Evolutionary conservation across 2,797 vertebrate genomes (phyloP), one percentile per base, ranked within the genome.

Genomic region (Pygocentrus nattereri): DNA sequence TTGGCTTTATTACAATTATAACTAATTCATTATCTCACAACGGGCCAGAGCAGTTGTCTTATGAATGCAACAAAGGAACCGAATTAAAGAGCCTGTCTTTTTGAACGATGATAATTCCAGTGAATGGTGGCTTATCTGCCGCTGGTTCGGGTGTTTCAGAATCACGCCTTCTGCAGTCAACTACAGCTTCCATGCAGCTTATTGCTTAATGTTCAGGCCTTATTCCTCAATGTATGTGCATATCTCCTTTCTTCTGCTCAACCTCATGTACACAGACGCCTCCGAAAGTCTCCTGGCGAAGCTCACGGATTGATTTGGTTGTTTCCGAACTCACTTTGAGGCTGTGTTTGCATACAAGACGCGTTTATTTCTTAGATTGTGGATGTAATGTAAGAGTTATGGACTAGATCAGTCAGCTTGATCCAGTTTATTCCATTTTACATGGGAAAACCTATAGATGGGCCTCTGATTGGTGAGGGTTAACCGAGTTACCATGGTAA

Each of bases 1-100:
- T 90, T 83, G 87, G 88, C 88, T 87, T 90, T 90, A 87, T 90
- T 87, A 82, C 86, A 87, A 85, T 91, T 88, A 92, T 92, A 91
- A 89, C 87, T 86, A 88, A 91, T 88, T 87, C 86, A 90, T 90
- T 91, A 86, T 90, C 82, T 87, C 89, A 89, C 88, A 88, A 88
- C 88, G 91, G 87, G 89, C 87, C 88, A 88, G 87, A 84, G 81
- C 87, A 90, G 70, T 84, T 90, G 90, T 91, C 78, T 71, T 90
- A 85, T 74, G 86, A 90, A 88, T 89, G 88, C 85, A 84, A 81
- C 85, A 88, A 80, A 50, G 73, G 79, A 78, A 70, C 88, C 76
- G 81, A 84, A 84, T 89, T 87, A 90, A 88, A 90, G 84, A 44
- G 84, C 89, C 89, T 91, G 87, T 91, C 89, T 90, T 83, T 88